A percentile compares a stretch with the other conserved stretches of the same genome.
phyloP scores from a whole-genome alignment of 1,140 invertebrate species.

The Pseudomyrmex pallidus region DNA sequence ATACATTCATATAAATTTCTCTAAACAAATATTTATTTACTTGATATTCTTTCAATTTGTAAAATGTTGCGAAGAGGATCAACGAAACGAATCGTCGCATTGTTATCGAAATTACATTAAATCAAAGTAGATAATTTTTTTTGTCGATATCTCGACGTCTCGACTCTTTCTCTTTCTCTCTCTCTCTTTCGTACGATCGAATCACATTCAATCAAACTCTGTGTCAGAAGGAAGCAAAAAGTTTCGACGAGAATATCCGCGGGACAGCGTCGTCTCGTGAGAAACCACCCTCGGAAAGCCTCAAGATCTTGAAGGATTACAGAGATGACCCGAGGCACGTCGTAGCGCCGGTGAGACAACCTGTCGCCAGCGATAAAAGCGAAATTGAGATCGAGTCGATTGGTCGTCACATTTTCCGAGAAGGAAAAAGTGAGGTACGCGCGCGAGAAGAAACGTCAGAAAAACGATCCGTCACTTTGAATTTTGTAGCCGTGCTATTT shows the following conservation, averaged over 20 bases:
- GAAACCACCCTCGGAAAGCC: constrained; percentile 15
- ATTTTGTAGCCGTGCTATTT: constrained; percentile 42
- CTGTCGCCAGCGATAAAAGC: not conserved
- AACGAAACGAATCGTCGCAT: not conserved
- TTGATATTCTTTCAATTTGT: too few relatives aligned
- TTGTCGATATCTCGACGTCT: not conserved
- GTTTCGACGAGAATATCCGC: constrained; percentile 19
- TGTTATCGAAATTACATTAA: not conserved
- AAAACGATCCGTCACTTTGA: constrained; percentile 45
- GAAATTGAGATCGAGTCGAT: constrained; percentile 40
- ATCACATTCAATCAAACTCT: constrained; percentile 34
- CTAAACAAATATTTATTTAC: too few relatives aligned
- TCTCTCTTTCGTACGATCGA: not conserved
- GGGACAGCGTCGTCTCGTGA: not conserved
- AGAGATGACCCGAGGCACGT: not conserved
- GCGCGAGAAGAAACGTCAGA: not conserved
- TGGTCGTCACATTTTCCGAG: constrained; percentile 2
- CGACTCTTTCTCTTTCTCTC: not conserved
- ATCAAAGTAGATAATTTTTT: not conserved
- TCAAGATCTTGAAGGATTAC: constrained; percentile 47
- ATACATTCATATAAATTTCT: too few relatives aligned
- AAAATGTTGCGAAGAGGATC: too few relatives aligned
- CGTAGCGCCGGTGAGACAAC: constrained; percentile 1
- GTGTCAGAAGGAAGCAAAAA: constrained; percentile 11
- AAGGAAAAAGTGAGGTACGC: constrained; percentile 19